A percentile compares a stretch with the other conserved stretches of the same genome.
These are phyloP conservation scores for Myotis pilosus DNA, from an alignment of 2,797 vertebrate species.

Conservation along the genomic window DNA sequence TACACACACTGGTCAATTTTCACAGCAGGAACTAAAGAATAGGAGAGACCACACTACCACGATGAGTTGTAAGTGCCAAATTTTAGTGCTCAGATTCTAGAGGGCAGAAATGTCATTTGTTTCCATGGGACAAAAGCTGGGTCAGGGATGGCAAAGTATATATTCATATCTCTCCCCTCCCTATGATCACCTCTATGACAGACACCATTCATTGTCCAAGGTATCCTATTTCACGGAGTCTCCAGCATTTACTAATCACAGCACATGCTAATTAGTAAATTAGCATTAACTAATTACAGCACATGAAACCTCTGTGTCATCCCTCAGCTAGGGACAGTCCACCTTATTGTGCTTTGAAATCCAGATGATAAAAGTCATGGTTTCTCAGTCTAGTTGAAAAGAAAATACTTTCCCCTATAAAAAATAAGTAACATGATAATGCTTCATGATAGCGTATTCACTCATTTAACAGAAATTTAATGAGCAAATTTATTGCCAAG, in stretches of 20 bases:
- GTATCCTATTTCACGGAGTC: not conserved
- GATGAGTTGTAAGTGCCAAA: not conserved
- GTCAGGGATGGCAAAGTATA: not conserved
- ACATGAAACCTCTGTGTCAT: not conserved
- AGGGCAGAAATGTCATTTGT: not conserved
- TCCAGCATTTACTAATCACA: not conserved
- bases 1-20: not conserved
- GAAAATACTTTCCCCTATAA: constrained; percentile 6
- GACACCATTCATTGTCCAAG: not conserved
- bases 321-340: not conserved
- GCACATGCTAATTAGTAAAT: not conserved
- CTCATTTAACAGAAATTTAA: not conserved
- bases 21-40: not conserved
- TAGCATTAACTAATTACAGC: not conserved
- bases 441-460: not conserved
- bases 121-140: not conserved
- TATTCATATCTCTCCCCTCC: not conserved
- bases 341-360: not conserved
- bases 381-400: not conserved
- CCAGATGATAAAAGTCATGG: not conserved
- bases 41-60: not conserved
- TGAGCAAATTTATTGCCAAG: not conserved
- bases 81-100: not conserved
- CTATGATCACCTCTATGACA: not conserved
- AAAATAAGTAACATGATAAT: not conserved